Evolutionary conservation across 2,888 invertebrate genomes (phyloP), one percentile per base, ranked within the genome.

Genomic region (Conus canariensis): DNA sequence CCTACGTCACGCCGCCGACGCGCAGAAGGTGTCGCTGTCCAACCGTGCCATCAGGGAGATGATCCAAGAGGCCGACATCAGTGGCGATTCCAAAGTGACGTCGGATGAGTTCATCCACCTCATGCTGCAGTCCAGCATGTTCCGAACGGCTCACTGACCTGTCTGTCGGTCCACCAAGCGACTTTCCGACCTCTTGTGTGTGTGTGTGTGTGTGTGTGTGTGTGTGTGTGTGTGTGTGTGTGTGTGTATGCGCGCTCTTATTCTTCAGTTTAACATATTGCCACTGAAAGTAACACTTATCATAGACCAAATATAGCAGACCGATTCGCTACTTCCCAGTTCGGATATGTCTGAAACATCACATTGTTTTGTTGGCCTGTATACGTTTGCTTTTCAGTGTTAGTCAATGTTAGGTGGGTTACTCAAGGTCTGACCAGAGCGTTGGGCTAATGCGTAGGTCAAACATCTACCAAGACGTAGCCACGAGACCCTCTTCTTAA

Each of bases 1-100:
- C 77, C 87, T 94, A 10, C 91, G 94, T 9, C 59, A 74, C 14
- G 93, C 93, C 12, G 93, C 93, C 4, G 93, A 94, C 74, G 92
- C 90, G 22, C 90, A 91, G n/a, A 93, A 92, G 14, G 88, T 93
- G 80, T 87, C 90, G 16, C 90, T 94, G 87, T 94, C 94, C 59
- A 94, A 94, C 88, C 90, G 92, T 58, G 92, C 93, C 90, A 91
- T 94, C 80, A 92, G 92, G n/a, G 94, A 94, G 91, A 94, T 94
- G 94, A 87, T 94, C n/a, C 92, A 94, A 19, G 94, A 94, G 77
- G 94, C 94, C 19, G 94, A 94, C 91, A 90, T 92, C 60, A 93
- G 92, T 22, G 45, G 94, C 5, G 93, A 94, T 83, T 92, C 93
- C 7, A 91, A 93, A 87, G 92, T 94, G 14, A 92, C 91, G n/a